Conservation (phyloP, 2,888 invertebrate species). For the Drosophila rubida region DNA sequence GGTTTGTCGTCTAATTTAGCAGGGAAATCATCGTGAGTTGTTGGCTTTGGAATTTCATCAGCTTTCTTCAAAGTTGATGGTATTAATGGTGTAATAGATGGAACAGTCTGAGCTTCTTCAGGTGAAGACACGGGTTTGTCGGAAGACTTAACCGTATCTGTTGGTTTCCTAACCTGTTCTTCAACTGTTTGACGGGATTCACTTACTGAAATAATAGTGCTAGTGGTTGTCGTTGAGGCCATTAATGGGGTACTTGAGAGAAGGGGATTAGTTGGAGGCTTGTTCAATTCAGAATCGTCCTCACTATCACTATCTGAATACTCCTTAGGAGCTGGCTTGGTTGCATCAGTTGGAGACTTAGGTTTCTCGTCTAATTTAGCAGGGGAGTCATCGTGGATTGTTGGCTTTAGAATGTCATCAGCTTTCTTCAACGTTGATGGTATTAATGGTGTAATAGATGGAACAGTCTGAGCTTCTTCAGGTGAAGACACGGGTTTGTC, state of each 20-base stretch:
- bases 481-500: slow-evolving; percentile 14
- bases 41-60: slow-evolving; percentile 9
- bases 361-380: slow-evolving; percentile 10
- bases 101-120: not conserved
- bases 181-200: slow-evolving; percentile 7
- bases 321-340: not conserved
- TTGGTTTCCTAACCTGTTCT: not conserved
- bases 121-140: slow-evolving; percentile 11
- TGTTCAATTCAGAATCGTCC: slow-evolving; percentile 6
- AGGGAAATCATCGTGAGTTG: not conserved
- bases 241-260: not conserved
- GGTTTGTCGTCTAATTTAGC: not conserved
- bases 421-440: not conserved
- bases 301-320: slow-evolving; percentile 13
- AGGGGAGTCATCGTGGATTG: not conserved
- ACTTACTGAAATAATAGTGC: not conserved
- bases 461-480: slow-evolving; percentile 8
- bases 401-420: slow-evolving; percentile 1
- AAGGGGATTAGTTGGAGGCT: not conserved
- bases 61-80: not conserved
- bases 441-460: not conserved
- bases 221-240: not conserved
- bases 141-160: not conserved
- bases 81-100: not conserved
- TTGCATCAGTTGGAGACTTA: not conserved